Conservation (phyloP, 2,797 vertebrate genomes). For the Poeciliopsis infans region DNA sequence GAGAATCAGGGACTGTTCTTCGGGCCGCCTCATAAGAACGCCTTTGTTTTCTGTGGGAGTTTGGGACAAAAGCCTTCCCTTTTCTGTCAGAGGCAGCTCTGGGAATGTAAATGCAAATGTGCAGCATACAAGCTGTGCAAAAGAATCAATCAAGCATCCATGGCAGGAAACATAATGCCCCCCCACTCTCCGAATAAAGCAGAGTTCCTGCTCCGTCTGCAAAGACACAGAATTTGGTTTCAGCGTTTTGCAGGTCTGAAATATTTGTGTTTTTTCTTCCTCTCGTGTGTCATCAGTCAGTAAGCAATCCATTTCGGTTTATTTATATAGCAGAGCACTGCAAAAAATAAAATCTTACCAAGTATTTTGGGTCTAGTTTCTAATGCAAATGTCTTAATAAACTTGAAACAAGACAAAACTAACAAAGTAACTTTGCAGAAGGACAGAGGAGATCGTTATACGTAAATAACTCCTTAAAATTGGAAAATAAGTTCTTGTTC, state of each 20-base stretch:
- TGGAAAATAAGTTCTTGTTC: too few relatives aligned
- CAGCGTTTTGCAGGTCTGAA: background rate
- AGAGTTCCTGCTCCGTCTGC: background rate
- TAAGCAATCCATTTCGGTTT: background rate
- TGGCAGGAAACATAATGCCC: conserved; percentile 16
- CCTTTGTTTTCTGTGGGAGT: conserved; percentile 71
- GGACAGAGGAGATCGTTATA: too few relatives aligned
- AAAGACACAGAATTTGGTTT: background rate
- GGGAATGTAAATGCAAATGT: conserved; percentile 72
- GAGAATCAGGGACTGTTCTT: conserved; percentile 46
- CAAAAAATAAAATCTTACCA: too few relatives aligned
- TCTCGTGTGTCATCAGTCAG: background rate
- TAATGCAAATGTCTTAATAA: too few relatives aligned
- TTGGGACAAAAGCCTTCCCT: conserved; percentile 52
- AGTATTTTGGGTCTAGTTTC: too few relatives aligned
- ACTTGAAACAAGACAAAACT: too few relatives aligned
- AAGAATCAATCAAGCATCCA: conserved; percentile 35
- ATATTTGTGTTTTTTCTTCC: background rate
- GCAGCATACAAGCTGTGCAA: conserved; percentile 44
- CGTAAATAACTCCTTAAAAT: too few relatives aligned
- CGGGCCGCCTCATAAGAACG: conserved; percentile 65
- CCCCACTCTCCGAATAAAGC: conserved; percentile 7
- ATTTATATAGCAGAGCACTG: background rate
- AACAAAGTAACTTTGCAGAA: too few relatives aligned
- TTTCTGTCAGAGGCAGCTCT: conserved; percentile 18